Conservation (phyloP, 1,140 invertebrate species). For the Aricia agestis region DNA sequence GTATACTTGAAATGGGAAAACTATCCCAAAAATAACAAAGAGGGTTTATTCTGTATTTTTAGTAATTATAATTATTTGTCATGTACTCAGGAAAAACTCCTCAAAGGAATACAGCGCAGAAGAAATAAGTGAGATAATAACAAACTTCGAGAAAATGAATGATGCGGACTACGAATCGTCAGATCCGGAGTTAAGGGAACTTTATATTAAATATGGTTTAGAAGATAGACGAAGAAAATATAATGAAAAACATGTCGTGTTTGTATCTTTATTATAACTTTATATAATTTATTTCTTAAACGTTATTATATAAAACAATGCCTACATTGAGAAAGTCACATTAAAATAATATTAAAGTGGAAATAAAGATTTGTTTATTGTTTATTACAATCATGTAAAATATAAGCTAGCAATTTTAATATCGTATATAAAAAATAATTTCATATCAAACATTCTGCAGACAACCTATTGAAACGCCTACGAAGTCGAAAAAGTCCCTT, state of each 20-base stretch:
- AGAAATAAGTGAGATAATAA: slow-evolving; percentile 54
- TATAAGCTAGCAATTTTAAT: too few relatives aligned
- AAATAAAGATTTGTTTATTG: too few relatives aligned
- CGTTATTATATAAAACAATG: too few relatives aligned
- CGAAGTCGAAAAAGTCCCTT: neutral
- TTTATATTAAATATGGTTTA: slow-evolving; percentile 52
- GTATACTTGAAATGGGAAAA: too few relatives aligned
- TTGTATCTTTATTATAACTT: neutral
- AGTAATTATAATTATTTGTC: too few relatives aligned
- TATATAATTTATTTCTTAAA: neutral
- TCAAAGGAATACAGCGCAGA: slow-evolving; percentile 48
- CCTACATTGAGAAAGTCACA: too few relatives aligned
- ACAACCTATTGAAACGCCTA: neutral
- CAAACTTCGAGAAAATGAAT: slow-evolving; percentile 51
- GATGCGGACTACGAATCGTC: slow-evolving; percentile 52
- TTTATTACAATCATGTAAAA: too few relatives aligned
- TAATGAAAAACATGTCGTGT: slow-evolving; percentile 32
- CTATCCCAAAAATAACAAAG: too few relatives aligned
- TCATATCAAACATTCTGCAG: neutral
- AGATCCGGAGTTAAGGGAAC: slow-evolving; percentile 44
- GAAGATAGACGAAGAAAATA: slow-evolving; percentile 48
- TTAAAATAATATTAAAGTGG: too few relatives aligned
- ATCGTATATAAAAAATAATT: too few relatives aligned
- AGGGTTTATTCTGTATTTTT: too few relatives aligned
- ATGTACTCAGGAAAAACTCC: slow-evolving; percentile 27